A percentile compares a stretch with the other conserved stretches of the same genome.
Conservation (phyloP, 2,113 vertebrate species). For the Rhea americana region DNA sequence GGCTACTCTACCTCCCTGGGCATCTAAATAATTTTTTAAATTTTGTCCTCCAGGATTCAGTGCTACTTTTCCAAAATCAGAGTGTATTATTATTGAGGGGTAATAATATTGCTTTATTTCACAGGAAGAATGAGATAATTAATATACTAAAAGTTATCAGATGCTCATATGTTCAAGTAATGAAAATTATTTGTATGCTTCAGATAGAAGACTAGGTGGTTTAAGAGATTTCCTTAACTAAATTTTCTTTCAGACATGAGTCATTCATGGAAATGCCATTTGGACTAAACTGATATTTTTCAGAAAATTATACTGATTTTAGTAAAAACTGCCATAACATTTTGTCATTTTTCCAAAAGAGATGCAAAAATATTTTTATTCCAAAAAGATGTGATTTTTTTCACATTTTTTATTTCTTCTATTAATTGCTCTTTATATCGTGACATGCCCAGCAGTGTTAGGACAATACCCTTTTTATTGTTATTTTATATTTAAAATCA, state of each 20-base stretch:
- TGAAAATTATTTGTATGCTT: background rate
- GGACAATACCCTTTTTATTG: no score
- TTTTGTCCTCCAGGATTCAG: background rate
- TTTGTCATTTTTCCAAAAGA: background rate
- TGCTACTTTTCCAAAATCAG: background rate
- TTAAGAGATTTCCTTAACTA: background rate
- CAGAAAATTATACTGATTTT: background rate
- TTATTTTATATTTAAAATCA: background rate
- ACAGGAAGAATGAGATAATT: background rate
- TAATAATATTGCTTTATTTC: background rate
- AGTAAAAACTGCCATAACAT: background rate
- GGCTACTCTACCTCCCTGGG: background rate
- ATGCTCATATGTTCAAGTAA: background rate
- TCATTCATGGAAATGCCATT: background rate
- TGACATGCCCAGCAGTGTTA: background rate
- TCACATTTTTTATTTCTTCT: background rate
- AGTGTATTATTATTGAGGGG: no score
- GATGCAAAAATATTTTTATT: background rate
- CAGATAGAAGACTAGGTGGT: background rate
- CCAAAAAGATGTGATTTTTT: background rate
- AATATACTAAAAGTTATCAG: background rate
- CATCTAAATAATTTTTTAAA: background rate
- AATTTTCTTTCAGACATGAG: background rate
- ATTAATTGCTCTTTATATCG: background rate
- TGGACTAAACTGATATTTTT: background rate